These are phyloP conservation scores for Anas georgica DNA, from an alignment of 2,797 vertebrate species.

Conservation along the genomic window DNA sequence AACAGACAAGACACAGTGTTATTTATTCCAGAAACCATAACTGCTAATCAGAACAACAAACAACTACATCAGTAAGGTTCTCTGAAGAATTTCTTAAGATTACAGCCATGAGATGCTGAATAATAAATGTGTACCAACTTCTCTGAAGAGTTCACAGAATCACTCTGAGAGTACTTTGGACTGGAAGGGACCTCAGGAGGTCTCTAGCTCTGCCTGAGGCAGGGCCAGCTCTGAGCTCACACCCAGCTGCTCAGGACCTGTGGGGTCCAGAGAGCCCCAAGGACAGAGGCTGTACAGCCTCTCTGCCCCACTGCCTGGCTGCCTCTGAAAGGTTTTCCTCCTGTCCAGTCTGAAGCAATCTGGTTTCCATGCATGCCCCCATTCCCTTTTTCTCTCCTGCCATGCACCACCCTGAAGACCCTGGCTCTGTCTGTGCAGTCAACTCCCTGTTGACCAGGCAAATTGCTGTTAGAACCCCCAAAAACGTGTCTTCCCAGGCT, in stretches of 20 bases:
- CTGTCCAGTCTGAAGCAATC: background rate
- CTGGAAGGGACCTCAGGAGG: background rate
- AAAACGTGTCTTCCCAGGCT: background rate
- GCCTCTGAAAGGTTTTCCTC: background rate
- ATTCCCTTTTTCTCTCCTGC: background rate
- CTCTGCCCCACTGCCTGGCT: background rate
- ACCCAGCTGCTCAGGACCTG: background rate
- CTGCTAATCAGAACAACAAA: background rate
- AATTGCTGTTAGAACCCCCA: background rate
- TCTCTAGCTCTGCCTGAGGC: background rate
- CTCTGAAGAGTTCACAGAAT: background rate
- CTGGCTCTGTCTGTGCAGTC: background rate
- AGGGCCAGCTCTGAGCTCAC: background rate
- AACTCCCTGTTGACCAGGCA: background rate
- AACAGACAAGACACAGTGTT: background rate
- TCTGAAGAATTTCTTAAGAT: constrained; percentile 1
- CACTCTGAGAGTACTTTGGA: background rate
- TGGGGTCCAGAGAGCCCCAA: background rate
- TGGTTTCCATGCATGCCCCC: background rate
- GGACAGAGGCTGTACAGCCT: background rate
- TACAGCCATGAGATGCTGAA: background rate
- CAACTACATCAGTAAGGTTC: background rate
- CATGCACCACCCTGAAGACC: background rate
- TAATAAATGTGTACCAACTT: background rate
- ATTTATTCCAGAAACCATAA: background rate